Evolutionary conservation across 2,113 vertebrate species (phyloP).

Genomic region (Thamnaconus septentrionalis): DNA sequence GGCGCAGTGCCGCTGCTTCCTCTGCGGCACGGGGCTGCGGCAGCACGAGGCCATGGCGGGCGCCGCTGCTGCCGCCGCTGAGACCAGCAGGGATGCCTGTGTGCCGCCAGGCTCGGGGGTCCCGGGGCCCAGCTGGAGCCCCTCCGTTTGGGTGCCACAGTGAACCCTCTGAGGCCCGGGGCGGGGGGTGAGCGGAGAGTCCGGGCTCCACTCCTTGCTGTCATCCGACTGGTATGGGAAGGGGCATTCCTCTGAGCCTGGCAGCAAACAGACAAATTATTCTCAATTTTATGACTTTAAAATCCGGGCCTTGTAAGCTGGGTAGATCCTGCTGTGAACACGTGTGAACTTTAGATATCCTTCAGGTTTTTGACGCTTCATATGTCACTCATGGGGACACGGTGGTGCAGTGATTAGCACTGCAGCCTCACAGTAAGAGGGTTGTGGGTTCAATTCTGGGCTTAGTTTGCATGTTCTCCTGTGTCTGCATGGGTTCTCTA

Average conservation of each 20-base stretch:
- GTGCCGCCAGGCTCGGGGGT: constrained; percentile 58
- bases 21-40: constrained; percentile 85
- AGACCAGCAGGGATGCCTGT: constrained; percentile 66
- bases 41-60: constrained; percentile 73
- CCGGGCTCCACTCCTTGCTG: constrained; percentile 84
- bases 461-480: too few species aligned
- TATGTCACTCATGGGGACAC: too few species aligned
- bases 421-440: too few species aligned
- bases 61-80: constrained; percentile 34
- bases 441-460: too few species aligned
- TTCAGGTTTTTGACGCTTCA: too few species aligned
- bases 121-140: constrained; percentile 25
- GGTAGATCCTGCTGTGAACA: too few species aligned
- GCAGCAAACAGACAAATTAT: not conserved
- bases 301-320: too few species aligned
- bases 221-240: constrained; percentile 83
- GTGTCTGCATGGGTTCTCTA: too few species aligned
- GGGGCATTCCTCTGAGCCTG: constrained; percentile 83
- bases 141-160: constrained; percentile 88
- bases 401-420: too few species aligned
- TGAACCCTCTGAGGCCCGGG: constrained; percentile 75
- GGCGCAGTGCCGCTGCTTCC: constrained; percentile 84
- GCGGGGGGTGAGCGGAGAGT: constrained; percentile 78
- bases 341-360: too few species aligned
- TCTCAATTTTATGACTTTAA: not conserved